A percentile compares a stretch with the other conserved stretches of the same genome.
Conservation (phyloP, 2,797 vertebrate species). For the Decapterus maruadsi region DNA sequence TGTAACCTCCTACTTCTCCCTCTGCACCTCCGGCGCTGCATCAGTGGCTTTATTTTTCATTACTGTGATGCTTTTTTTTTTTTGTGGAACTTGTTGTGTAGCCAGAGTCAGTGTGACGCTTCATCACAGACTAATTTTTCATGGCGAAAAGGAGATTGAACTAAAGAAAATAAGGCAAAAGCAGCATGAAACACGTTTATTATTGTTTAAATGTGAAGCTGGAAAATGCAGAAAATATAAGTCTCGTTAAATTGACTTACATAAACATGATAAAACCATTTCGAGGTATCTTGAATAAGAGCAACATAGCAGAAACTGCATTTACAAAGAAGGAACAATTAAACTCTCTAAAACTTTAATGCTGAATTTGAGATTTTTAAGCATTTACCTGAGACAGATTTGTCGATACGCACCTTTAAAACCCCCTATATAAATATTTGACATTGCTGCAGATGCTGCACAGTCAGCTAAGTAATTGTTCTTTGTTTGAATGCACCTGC, state of each 20-base stretch:
- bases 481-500: constrained; percentile 64
- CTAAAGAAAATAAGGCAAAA: constrained; percentile 9
- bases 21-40: constrained; percentile 10
- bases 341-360: neutral
- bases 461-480: constrained; percentile 59
- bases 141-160: neutral
- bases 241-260: no score
- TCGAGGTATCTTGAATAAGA: no score
- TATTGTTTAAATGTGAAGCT: neutral
- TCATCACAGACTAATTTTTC: neutral
- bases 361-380: neutral
- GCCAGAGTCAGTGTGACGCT: constrained; percentile 7
- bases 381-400: constrained; percentile 13
- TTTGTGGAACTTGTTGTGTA: constrained; percentile 14
- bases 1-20: neutral
- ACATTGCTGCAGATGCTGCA: constrained; percentile 38
- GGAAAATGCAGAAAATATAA: neutral
- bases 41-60: constrained; percentile 38
- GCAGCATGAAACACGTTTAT: neutral
- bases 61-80: constrained; percentile 24
- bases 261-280: neutral
- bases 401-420: constrained; percentile 6
- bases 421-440: constrained; percentile 32
- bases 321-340: neutral
- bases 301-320: no score